These are phyloP conservation scores for Pseudoips prasinana DNA, from an alignment of 2,888 invertebrate species.

Conservation along the genomic window DNA sequence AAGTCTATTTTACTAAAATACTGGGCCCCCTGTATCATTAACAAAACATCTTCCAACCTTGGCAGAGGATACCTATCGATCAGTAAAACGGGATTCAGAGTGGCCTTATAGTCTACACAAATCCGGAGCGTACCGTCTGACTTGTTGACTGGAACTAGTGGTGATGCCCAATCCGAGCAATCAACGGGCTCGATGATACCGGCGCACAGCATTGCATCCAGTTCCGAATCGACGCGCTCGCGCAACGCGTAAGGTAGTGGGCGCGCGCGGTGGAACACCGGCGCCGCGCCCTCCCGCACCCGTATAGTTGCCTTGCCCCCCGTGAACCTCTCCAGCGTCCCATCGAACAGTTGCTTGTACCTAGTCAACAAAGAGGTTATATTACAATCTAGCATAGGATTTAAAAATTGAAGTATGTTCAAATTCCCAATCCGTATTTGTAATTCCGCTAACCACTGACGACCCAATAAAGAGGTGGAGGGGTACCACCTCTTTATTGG, in stretches of 20 bases:
- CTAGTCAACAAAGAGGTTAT: conserved; percentile 3
- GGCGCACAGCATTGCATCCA: conserved; percentile 27
- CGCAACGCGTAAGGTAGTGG: conserved; percentile 27
- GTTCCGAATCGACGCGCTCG: conserved; percentile 25
- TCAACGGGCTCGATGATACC: conserved; percentile 33
- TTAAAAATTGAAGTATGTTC: no score
- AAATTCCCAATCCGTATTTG: conserved; percentile 10
- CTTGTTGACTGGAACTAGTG: conserved; percentile 25
- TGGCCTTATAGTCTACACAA: conserved; percentile 32
- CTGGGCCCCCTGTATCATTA: neutral
- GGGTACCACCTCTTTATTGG: conserved; percentile 14
- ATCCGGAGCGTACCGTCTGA: conserved; percentile 24
- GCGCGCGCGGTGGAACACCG: conserved; percentile 25
- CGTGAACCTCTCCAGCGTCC: conserved; percentile 19
- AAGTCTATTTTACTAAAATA: neutral
- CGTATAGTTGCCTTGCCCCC: conserved; percentile 17
- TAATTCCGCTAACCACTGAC: conserved; percentile 29
- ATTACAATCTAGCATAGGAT: no score
- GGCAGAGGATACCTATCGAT: conserved; percentile 1
- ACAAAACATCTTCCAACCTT: neutral
- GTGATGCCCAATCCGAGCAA: conserved; percentile 31
- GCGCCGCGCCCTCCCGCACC: conserved; percentile 20
- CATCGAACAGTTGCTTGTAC: conserved; percentile 18
- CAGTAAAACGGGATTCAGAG: conserved; percentile 8
- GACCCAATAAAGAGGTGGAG: conserved; percentile 18